Base-by-base conservation (phyloP, 2,888 invertebrate genomes). In the Caenorhabditis plicata region DNA sequence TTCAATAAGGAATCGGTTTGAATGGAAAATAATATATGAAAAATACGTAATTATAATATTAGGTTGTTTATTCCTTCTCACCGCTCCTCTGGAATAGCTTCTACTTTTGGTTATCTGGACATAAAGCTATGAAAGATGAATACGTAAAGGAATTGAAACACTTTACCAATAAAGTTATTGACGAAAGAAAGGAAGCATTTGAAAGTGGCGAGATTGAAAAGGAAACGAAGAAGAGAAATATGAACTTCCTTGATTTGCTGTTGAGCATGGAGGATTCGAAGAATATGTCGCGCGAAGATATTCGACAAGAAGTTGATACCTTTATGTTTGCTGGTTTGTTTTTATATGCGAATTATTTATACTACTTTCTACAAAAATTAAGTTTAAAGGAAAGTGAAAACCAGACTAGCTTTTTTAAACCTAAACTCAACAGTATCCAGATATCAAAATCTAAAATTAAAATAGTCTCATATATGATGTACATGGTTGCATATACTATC, bases 251-350 rank as follows among this genome's bases (percentile, higher is more conserved):
- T 44, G 85, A 85, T 71, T 70, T 85, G 67, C 69, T 85, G 29
- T 71, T 85, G 32, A 80, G 81, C 36, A 75, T 81, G 60, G 77
- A 81, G 20, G 75, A 81, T 13, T 77, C 78, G n/a, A 70, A 79
- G 19, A 66, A 71, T 3, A 66, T 84, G 46, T 80, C 82, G 1
- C 73, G 81, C 44, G 74, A 78, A 8, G 84, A 84, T 53, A 83
- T 84, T 31, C 71, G 82, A 38, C 48, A 66, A 35, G 68, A 68
- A 45, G 63, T 68, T 3, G 85, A 85, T 66, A 84, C 83, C 1
- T 84, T 83, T 73, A 85, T 83, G 84, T 83, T 83, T 74, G 84
- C 83, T 54, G 71, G 57, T n/a, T n/a, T n/a, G n/a, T n/a, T n/a
- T n/a, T n/a, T n/a, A n/a, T n/a, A n/a, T n/a, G n/a, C 13, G 9